phyloP scores from a whole-genome alignment of 1,140 invertebrate genomes.

The Drosophila kurseongensis region DNA sequence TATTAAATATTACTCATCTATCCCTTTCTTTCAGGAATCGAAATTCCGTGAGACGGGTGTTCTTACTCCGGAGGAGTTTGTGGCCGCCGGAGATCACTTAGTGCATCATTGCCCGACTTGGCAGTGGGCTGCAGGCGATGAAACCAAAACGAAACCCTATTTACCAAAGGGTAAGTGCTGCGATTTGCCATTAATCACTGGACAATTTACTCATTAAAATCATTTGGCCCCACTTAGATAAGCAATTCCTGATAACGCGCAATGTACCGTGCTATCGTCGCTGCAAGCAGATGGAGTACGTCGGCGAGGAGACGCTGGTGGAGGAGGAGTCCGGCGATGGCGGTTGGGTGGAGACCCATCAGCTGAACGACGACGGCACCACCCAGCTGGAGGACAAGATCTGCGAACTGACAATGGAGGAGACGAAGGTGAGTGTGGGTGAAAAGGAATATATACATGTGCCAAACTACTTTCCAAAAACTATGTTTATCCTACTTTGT shows the following conservation, averaged over 20 bases:
- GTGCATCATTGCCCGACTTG: constrained; percentile 99
- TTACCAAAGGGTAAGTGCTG: constrained; percentile 88
- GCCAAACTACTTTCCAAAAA: too few relatives aligned
- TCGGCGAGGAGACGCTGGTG: constrained; percentile 93
- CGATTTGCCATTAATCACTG: constrained; percentile 7
- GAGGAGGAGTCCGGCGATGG: constrained; percentile 95
- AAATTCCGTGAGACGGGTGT: constrained; percentile 99
- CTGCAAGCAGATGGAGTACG: constrained; percentile 98
- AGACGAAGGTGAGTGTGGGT: constrained; percentile 79
- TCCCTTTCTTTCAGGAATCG: constrained; percentile 90
- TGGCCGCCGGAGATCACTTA: constrained; percentile 98
- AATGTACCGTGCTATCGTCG: constrained; percentile 97
- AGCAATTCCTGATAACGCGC: constrained; percentile 98
- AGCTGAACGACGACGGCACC: constrained; percentile 81
- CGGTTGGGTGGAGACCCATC: constrained; percentile 99
- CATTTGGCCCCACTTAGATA: constrained; percentile 86
- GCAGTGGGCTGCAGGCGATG: constrained; percentile 98
- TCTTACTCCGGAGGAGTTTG: constrained; percentile 97
- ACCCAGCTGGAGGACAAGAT: constrained; percentile 85
- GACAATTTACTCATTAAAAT: constrained; percentile 7
- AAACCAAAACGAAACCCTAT: constrained; percentile 93
- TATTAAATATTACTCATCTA: background rate
- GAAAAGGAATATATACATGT: background rate
- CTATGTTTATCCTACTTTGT: too few relatives aligned
- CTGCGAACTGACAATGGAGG: constrained; percentile 89